phyloP scores from a whole-genome alignment of 2,797 vertebrate species.

The Gobio occitaniae region DNA sequence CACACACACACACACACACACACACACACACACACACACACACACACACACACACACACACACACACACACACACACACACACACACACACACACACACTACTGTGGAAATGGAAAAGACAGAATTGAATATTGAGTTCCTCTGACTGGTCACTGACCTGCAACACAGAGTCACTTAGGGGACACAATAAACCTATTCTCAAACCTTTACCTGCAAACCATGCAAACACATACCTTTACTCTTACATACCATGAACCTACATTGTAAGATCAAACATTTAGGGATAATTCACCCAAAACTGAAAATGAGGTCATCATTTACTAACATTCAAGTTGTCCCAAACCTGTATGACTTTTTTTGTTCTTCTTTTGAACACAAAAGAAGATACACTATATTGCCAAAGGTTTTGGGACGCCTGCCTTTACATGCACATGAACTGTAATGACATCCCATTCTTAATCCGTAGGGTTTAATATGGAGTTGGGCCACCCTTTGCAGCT shows the following conservation, averaged over 20 bases:
- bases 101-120: conserved; percentile 9
- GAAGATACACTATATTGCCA: neutral
- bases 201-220: conserved; percentile 54
- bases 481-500: too few species aligned
- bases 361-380: neutral
- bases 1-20: conserved; percentile 43
- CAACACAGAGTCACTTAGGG: conserved; percentile 19
- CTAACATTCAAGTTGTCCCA: neutral
- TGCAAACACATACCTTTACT: conserved; percentile 30
- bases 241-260: neutral
- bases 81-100: conserved; percentile 29
- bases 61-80: conserved; percentile 45
- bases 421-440: too few species aligned
- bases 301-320: neutral
- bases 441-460: too few species aligned
- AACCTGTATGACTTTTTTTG: neutral
- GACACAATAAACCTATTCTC: conserved; percentile 73
- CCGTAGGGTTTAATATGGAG: too few species aligned
- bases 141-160: conserved; percentile 67
- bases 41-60: conserved; percentile 8
- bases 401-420: too few species aligned
- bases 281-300: neutral
- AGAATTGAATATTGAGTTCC: conserved; percentile 35
- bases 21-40: conserved; percentile 18
- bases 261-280: neutral